phyloP scores from a whole-genome alignment of 2,888 invertebrate genomes.

The Cephus pulcher region DNA sequence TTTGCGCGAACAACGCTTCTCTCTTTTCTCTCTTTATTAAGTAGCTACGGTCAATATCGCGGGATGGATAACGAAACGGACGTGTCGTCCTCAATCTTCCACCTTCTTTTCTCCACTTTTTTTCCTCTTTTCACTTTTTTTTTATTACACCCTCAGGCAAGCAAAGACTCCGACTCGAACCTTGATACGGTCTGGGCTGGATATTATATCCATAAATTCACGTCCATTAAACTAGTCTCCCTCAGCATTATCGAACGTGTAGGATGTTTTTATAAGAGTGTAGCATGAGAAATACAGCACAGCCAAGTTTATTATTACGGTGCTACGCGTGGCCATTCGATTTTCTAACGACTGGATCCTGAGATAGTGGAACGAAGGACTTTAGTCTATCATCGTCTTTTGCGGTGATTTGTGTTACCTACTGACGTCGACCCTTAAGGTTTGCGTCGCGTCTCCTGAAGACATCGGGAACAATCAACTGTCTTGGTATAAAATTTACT shows the following conservation, averaged over 20 bases:
- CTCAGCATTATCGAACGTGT: not conserved
- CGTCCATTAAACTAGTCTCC: not conserved
- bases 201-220: not conserved
- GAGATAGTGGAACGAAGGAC: not conserved
- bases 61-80: not conserved
- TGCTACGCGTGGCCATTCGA: not conserved
- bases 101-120: not conserved
- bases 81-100: constrained; percentile 1
- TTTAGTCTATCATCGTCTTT: not conserved
- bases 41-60: not conserved
- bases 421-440: not conserved
- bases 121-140: not conserved
- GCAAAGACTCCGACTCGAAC: not conserved
- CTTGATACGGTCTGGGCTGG: not conserved
- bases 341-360: not conserved
- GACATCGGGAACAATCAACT: not conserved
- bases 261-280: not conserved
- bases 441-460: not conserved
- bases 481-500: not conserved
- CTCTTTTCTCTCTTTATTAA: not conserved
- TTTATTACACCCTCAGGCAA: not conserved
- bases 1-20: not conserved
- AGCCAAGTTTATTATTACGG: not conserved
- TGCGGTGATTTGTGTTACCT: not conserved
- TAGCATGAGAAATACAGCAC: not conserved